Evolutionary conservation across 2,888 invertebrate species (phyloP).

Genomic region (Eudemis profundana): DNA sequence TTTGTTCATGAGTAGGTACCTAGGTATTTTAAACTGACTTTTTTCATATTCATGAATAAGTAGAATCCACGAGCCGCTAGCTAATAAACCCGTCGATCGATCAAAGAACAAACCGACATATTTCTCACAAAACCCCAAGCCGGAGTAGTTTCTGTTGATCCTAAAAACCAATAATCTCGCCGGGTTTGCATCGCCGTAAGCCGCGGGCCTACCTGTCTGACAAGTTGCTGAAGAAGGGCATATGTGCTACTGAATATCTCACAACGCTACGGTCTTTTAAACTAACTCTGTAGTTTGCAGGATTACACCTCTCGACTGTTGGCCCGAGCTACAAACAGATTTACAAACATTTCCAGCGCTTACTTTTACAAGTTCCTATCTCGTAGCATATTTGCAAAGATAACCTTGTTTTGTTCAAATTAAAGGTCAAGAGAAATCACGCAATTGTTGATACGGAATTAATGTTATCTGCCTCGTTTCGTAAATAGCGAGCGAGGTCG

Average conservation of each 20-base stretch:
- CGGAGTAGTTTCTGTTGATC: constrained; percentile 40
- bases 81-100: constrained; percentile 9
- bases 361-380: neutral
- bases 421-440: too few relatives aligned
- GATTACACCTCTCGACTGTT: constrained; percentile 40
- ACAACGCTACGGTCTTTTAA: constrained; percentile 6
- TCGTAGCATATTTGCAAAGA: neutral
- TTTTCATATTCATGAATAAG: too few relatives aligned
- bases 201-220: constrained; percentile 37
- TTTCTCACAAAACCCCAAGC: constrained; percentile 31
- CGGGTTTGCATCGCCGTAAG: constrained; percentile 40
- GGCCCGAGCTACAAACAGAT: constrained; percentile 31
- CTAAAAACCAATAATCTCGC: constrained; percentile 43
- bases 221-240: neutral
- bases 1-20: too few relatives aligned
- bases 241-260: neutral
- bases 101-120: constrained; percentile 32
- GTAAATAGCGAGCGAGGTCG: neutral
- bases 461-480: neutral
- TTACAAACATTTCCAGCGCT: constrained; percentile 31
- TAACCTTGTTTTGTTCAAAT: neutral
- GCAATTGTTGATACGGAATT: neutral
- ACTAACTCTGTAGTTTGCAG: neutral
- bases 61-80: neutral
- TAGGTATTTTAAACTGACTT: too few relatives aligned